These are phyloP conservation scores for Drosophila sp. DNA, from an alignment of 1,140 invertebrate species.

Conservation along the genomic window DNA sequence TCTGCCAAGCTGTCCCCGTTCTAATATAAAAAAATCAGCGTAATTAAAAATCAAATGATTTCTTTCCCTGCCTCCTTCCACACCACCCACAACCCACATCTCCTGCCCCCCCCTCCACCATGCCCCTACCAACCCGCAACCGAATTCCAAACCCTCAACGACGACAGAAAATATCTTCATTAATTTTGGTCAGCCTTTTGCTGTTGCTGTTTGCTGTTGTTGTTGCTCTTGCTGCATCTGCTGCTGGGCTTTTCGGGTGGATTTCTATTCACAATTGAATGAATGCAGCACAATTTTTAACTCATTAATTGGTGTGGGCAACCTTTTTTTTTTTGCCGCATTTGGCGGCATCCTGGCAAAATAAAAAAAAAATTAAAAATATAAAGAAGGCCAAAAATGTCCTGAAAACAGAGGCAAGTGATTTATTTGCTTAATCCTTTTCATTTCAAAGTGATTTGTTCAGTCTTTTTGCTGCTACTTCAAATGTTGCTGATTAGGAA, in stretches of 20 bases:
- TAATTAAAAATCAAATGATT: constrained; percentile 84
- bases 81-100: constrained; percentile 1
- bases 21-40: constrained; percentile 81
- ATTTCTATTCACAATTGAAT: constrained; percentile 65
- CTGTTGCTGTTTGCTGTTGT: constrained; percentile 67
- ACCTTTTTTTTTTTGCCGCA: constrained; percentile 54
- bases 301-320: constrained; percentile 83
- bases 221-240: constrained; percentile 62
- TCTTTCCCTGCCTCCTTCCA: constrained; percentile 44
- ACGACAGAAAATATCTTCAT: constrained; percentile 82
- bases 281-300: constrained; percentile 82
- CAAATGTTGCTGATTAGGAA: constrained; percentile 76
- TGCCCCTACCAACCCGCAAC: background rate
- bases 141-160: constrained; percentile 27
- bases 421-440: constrained; percentile 84
- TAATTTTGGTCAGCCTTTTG: constrained; percentile 77
- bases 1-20: constrained; percentile 77
- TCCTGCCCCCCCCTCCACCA: background rate
- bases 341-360: constrained; percentile 15
- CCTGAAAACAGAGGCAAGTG: constrained; percentile 70
- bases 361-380: background rate
- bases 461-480: constrained; percentile 52
- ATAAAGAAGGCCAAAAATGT: constrained; percentile 51
- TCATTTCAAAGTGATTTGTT: constrained; percentile 69
- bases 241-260: constrained; percentile 20